Conservation (phyloP, 2,113 vertebrate genomes). For the Esox niger region DNA sequence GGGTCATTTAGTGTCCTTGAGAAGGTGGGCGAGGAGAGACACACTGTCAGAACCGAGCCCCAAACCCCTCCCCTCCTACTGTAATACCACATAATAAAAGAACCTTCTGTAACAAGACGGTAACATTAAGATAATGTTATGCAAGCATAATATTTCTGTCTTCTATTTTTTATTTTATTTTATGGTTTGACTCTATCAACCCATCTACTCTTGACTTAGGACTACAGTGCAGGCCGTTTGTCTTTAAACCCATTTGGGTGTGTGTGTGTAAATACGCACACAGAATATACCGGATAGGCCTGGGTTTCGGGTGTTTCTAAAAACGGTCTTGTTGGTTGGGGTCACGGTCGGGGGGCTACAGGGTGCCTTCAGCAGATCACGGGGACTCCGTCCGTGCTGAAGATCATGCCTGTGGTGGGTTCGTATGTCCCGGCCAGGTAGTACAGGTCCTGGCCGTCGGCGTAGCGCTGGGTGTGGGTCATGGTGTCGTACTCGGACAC, state of each 20-base stretch:
- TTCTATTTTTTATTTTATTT: conserved; percentile 67
- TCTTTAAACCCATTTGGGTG: conserved; percentile 37
- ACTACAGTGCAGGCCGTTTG: conserved; percentile 64
- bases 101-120: conserved; percentile 57
- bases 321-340: conserved; percentile 2
- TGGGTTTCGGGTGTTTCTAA: conserved; percentile 49
- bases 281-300: too few species aligned
- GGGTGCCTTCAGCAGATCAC: conserved; percentile 86
- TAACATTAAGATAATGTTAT: conserved; percentile 63
- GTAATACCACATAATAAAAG: conserved; percentile 48
- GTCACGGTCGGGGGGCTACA: neutral
- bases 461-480: conserved; percentile 94
- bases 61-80: too few species aligned
- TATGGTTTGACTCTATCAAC: conserved; percentile 61
- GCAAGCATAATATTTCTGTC: neutral
- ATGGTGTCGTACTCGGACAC: conserved; percentile 97
- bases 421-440: conserved; percentile 98
- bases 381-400: conserved; percentile 94
- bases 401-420: conserved; percentile 99
- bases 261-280: conserved; percentile 40
- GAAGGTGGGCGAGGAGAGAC: too few species aligned
- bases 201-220: conserved; percentile 72
- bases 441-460: conserved; percentile 98
- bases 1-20: too few species aligned
- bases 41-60: too few species aligned